phyloP scores from a whole-genome alignment of 1,140 invertebrate genomes.

The Penaeus vannamei region DNA sequence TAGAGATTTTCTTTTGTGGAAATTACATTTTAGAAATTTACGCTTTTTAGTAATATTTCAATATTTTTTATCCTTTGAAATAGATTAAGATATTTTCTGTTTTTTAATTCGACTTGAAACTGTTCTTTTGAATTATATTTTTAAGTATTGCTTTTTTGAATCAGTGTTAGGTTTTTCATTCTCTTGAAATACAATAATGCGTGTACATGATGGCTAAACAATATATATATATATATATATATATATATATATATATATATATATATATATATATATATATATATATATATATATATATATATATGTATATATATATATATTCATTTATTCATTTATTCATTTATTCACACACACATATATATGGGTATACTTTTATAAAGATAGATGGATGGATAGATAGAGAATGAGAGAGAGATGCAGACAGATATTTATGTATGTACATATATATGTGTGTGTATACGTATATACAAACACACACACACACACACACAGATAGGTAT shows the following conservation, averaged over 20 bases:
- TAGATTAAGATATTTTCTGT: no score
- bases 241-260: slow-evolving; percentile 19
- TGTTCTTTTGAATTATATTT: no score
- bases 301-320: not conserved
- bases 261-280: not conserved
- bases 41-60: no score
- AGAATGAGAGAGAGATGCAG: no score
- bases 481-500: not conserved
- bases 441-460: slow-evolving; percentile 31
- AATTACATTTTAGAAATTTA: no score
- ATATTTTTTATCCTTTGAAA: no score
- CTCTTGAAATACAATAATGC: no score
- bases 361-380: not conserved
- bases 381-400: no score
- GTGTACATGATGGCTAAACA: not conserved
- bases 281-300: not conserved
- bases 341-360: not conserved
- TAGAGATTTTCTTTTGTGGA: no score
- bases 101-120: no score
- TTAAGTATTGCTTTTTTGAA: no score
- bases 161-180: no score
- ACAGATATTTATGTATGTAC: not conserved
- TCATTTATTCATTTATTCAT: not conserved
- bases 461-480: not conserved
- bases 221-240: slow-evolving; percentile 25